Base-by-base conservation (phyloP, 2,888 invertebrate species). In the Lypha dubia region DNA sequence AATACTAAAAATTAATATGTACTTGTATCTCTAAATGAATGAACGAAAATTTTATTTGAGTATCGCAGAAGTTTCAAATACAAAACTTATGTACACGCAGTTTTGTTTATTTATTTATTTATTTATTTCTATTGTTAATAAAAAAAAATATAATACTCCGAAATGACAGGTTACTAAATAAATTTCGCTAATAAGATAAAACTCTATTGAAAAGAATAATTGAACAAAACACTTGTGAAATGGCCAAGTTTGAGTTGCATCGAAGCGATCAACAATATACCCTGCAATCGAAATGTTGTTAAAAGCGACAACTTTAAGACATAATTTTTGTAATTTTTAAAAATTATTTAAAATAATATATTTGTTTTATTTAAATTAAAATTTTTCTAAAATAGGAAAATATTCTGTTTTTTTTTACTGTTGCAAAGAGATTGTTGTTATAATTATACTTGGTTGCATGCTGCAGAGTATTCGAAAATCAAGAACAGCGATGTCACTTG, bases 41-140 rank as follows among this genome's bases (percentile, higher is more conserved):
- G n/a, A n/a, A n/a, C n/a, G n/a, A n/a, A n/a, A n/a, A n/a, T n/a
- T n/a, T n/a, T n/a, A n/a, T n/a, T n/a, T n/a, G n/a, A n/a, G n/a
- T n/a, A n/a, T n/a, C n/a, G 51, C 11, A 68, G 7, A 17, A 35
- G 49, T 35, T 51, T 7, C n/a, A 38, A 24, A n/a, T 41, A 32
- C 32, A 17, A 56, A 28, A 44, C 0, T 70, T 20, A 41, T 65
- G 5, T n/a, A 44, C 28, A 51, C 41, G 63, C 71, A 71, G 63
- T 63, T 15, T 56, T 79, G n/a, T n/a, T n/a, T n/a, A n/a, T n/a
- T n/a, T n/a, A 22, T 62, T 70, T 79, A 62, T 70, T 67, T 76
- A 41, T 67, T 63, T 63, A 68, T 67, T 58, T 75, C 58, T 58
- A 67, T 67, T 67, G 46, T 49, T 58, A 67, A 35, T 46, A 44